phyloP scores from a whole-genome alignment of 2,888 invertebrate genomes.

The Meteorus cinctellus region DNA sequence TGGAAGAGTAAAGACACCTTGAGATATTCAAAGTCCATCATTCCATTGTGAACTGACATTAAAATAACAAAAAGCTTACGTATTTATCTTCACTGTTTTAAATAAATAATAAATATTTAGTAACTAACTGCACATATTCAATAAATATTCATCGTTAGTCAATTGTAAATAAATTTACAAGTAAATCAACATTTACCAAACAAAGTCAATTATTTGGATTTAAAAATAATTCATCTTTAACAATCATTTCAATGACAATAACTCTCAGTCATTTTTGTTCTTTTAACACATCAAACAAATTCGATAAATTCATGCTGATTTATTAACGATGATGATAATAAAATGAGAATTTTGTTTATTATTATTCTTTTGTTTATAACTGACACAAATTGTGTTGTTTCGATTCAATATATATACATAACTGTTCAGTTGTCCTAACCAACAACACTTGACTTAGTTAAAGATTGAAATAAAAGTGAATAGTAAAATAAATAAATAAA shows the following conservation, averaged over 20 bases:
- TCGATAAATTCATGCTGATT: too few species aligned
- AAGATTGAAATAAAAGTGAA: too few species aligned
- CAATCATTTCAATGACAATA: neutral
- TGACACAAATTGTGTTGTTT: too few species aligned
- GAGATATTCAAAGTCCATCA: conserved; percentile 9
- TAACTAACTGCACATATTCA: neutral
- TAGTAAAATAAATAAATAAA: too few species aligned
- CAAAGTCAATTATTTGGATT: neutral
- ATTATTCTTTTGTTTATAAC: too few species aligned
- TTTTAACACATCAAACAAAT: too few species aligned
- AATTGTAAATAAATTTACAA: neutral
- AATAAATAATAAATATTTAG: neutral
- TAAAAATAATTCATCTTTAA: neutral
- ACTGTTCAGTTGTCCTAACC: too few species aligned
- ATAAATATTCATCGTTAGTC: neutral
- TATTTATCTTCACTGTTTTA: neutral
- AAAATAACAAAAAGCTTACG: neutral
- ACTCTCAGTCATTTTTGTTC: too few species aligned
- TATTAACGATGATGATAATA: too few species aligned
- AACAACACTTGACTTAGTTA: too few species aligned
- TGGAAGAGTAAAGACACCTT: conserved; percentile 11
- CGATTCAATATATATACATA: too few species aligned
- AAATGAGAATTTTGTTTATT: too few species aligned
- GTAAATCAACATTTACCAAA: neutral
- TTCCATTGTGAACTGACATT: conserved; percentile 3